Evolutionary conservation across 2,888 invertebrate species (phyloP).

Genomic region (Portevinia maculata): DNA sequence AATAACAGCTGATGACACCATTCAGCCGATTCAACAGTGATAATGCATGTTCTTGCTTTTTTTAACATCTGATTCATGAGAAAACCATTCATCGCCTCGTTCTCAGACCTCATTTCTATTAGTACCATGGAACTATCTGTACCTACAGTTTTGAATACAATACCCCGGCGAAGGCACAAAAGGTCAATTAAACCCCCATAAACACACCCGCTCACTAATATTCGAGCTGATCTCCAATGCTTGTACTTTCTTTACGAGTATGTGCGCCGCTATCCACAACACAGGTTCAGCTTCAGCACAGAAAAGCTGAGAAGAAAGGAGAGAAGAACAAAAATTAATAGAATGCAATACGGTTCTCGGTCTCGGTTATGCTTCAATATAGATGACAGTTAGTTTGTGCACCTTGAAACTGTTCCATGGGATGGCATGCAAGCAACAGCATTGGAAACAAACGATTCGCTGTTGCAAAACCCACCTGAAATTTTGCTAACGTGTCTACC

Average conservation of each 20-base stretch:
- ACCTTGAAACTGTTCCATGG: constrained; percentile 38
- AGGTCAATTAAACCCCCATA: constrained; percentile 73
- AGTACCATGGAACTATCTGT: constrained; percentile 70
- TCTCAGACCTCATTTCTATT: constrained; percentile 68
- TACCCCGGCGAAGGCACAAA: constrained; percentile 62
- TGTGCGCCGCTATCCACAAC: constrained; percentile 6
- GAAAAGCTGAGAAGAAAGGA: constrained; percentile 32
- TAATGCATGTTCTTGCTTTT: not conserved
- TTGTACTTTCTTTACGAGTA: not conserved
- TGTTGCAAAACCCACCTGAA: constrained; percentile 34
- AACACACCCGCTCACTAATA: constrained; percentile 66
- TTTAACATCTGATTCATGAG: constrained; percentile 67
- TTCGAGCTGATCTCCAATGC: constrained; percentile 34
- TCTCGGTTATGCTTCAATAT: constrained; percentile 59
- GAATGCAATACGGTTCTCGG: constrained; percentile 50
- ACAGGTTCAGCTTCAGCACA: constrained; percentile 1
- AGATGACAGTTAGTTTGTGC: constrained; percentile 61
- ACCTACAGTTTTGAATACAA: constrained; percentile 54
- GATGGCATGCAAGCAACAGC: constrained; percentile 44
- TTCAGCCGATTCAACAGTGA: constrained; percentile 25
- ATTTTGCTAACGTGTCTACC: not conserved
- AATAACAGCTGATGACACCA: constrained; percentile 29
- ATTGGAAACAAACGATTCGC: constrained; percentile 2
- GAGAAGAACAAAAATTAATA: constrained; percentile 12
- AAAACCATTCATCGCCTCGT: constrained; percentile 54